Base-by-base conservation (phyloP, 2,113 vertebrate species). In the Chaenocephalus aceratus region DNA sequence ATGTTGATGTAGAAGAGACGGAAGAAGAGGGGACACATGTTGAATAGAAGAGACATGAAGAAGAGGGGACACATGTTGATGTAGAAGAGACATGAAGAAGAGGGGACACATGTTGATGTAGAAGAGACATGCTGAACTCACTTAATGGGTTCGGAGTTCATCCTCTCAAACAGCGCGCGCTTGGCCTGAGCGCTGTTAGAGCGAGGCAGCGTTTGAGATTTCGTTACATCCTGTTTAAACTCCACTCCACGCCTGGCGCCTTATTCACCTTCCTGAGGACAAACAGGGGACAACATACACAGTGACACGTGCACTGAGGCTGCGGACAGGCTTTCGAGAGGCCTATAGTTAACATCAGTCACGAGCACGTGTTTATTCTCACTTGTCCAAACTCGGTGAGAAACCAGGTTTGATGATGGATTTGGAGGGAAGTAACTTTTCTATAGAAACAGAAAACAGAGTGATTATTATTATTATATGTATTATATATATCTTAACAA, bases 101-200 rank as follows among this genome's bases (percentile, higher is more conserved):
- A 21, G 21, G 21, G 21, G 21, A 21, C 21, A 21, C 21, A 21
- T 21, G 21, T 21, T 21, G 21, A 21, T n/a, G 21, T 21, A 21
- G 21, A 21, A n/a, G 21, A 21, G 21, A 21, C 21, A 21, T 1
- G 36, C 36, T 10, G 4, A 15, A 45, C 94, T 0, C 93, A 99
- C 98, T 94, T 98, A 71, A 67, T 71, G 5, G 93, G 74, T 2
- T 97, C 96, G 0, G 95, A 95, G 88, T 97, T 96, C 68, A 97
- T 93, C 82, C 96, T 96, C 91, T 98, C 97, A 1, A 99, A 95
- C 36, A 97, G 83, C 0, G 96, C 96, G 46, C 96, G 96, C 70
- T 97, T 96, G 84, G 95, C 94, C 76, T 97, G 97, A 0, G 96
- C 90, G 5, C 94, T 96, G 0, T 79, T 85, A 18, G 91, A 91